Base-by-base conservation (phyloP, 2,888 invertebrate genomes). In the Phalera bucephala region DNA sequence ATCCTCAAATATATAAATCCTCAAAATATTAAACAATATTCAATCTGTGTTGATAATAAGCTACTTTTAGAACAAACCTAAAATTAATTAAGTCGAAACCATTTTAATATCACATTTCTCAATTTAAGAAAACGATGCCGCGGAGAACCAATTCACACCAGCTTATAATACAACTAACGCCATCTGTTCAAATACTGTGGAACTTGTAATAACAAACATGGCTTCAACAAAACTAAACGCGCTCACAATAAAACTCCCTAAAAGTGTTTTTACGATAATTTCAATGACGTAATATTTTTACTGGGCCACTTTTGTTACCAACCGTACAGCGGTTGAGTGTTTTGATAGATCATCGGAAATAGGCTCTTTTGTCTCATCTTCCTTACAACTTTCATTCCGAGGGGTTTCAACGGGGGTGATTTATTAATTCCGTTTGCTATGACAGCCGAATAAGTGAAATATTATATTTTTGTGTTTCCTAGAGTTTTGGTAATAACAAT, bases 271-370 rank as follows among this genome's bases (percentile, higher is more conserved):
- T 33, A 37, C 35, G 33, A 52, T 51, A 53, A 52, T 47, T 45
- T 22, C n/a, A 11, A 21, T 9, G 21, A 10, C 15, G 17, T 17
- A 40, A 46, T 43, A 39, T 50, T 44, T 28, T 15, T n/a, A 1
- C n/a, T 25, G 8, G 22, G 56, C 25, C 51, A 48, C 63, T 64
- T 63, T 40, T 48, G 48, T 49, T 35, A 27, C 36, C 49, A 23
- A 36, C 54, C 41, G 57, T 54, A 63, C 52, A 34, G 28, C 33
- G 26, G 45, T 56, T 50, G 54, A 68, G 61, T 68, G 60, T 66
- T 71, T 68, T 72, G 72, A 69, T 72, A 70, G 72, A 71, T 72
- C 67, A 66, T 70, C 67, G 69, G 64, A 69, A 72, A 70, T 65
- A 69, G 57, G 56, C 61, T 45, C 52, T 37, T 65, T 69, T 67